Evolutionary conservation across 2,797 vertebrate genomes (phyloP).

Genomic region (Tragelaphus oryx): DNA sequence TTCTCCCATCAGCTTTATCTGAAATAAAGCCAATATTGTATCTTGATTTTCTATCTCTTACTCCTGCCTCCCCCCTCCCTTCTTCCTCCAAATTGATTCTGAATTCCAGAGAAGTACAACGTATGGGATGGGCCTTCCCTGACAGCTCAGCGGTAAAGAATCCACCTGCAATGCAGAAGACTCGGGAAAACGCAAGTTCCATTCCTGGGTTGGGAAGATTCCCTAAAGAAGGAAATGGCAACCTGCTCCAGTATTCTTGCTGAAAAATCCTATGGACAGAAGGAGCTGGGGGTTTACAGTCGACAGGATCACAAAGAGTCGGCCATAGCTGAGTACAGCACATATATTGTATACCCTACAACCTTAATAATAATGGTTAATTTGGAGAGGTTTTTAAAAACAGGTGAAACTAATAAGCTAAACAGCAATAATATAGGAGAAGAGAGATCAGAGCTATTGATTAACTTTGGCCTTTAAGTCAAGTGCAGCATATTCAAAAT

Average conservation of each 20-base stretch:
- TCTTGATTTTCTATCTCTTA: neutral
- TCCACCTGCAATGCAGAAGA: neutral
- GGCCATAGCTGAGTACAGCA: neutral
- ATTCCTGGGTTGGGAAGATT: neutral
- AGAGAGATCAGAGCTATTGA: neutral
- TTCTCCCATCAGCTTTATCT: neutral
- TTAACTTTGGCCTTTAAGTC: neutral
- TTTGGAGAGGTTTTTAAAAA: neutral
- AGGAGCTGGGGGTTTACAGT: neutral
- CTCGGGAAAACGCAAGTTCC: rapidly evolving
- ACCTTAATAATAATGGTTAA: neutral
- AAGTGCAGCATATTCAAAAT: neutral
- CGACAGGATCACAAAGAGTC: neutral
- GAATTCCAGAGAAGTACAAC: neutral
- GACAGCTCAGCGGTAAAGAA: neutral
- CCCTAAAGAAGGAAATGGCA: neutral
- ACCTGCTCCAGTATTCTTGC: neutral
- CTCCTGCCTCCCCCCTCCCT: neutral
- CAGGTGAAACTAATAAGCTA: neutral
- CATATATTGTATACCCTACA: neutral
- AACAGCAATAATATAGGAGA: neutral
- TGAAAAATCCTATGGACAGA: neutral
- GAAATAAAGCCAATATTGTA: neutral
- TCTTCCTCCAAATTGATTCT: neutral
- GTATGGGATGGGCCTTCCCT: neutral